Base-by-base conservation (phyloP, 1,140 invertebrate species). In the Pseudachorutes palmiensis region DNA sequence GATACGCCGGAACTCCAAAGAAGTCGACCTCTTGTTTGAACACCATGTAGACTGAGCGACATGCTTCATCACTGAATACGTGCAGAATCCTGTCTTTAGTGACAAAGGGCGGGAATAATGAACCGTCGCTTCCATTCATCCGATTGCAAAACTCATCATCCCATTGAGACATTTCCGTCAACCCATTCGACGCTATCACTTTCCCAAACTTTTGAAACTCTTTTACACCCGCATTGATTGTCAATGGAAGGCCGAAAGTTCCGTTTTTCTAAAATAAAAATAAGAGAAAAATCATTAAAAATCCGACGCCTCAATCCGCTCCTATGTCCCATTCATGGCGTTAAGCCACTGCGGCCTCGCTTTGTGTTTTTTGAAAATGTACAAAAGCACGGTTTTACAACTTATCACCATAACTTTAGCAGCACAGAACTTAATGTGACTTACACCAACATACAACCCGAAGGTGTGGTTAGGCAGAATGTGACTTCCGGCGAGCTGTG, bases 71-170 rank as follows among this genome's bases (percentile, higher is more conserved):
- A 29, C 60, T 67, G 30, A 71, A 76, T 30, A 71, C 19, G 16
- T 57, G 26, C 0, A 71, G 19, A 0, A 64, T 30, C 14, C 57
- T 36, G 30, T 70, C 45, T 29, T 71, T 72, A 78, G 80, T 83
- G 22, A 87, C 76, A 68, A 84, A 84, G 0, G 89, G 87, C 2
- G 87, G 81, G 76, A 90, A 91, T 2, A 91, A 83, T 0, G 88
- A 88, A 0, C 86, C 84, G 74, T 91, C 89, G 0, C 87, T 88
- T 1, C 89, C 89, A 19, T 82, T 79, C 71, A 81, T 87, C 1
- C 81, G 75, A 74, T 90, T 88, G 74, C 88, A 91, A 0, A 76
- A 75, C 41, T 80, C 78, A 5, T 82, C 79, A 0, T 75, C 74
- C 86, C 87, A 1, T 82, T 75, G 24, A 24, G 76, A 69, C 68